These are phyloP conservation scores for Byasa hedistus DNA, from an alignment of 2,888 invertebrate species.

Conservation along the genomic window DNA sequence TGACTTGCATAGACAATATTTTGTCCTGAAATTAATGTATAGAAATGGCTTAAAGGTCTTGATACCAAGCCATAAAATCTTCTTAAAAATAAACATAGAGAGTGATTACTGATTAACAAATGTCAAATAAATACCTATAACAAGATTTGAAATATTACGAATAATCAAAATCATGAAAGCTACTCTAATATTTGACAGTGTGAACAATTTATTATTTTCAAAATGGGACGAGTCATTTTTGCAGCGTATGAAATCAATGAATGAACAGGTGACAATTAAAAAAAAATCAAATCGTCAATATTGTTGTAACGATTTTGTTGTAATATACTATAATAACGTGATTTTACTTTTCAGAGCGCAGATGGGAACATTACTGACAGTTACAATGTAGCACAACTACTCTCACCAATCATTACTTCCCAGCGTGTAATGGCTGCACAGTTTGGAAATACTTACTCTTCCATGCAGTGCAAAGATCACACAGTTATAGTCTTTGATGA, in stretches of 20 bases:
- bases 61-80: no score
- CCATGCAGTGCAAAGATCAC: constrained; percentile 91
- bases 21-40: no score
- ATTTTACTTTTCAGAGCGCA: constrained; percentile 47
- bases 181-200: constrained; percentile 84
- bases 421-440: constrained; percentile 95
- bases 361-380: constrained; percentile 57
- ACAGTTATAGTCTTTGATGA: constrained; percentile 93
- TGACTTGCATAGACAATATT: no score
- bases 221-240: constrained; percentile 84
- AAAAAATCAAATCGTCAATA: background rate
- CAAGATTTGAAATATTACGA: no score
- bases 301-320: background rate
- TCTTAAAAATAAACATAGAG: no score
- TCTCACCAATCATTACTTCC: constrained; percentile 94
- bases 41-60: no score
- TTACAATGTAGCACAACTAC: constrained; percentile 89
- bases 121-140: no score
- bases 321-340: background rate
- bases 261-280: constrained; percentile 47
- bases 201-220: constrained; percentile 85
- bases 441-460: constrained; percentile 94
- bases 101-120: no score
- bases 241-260: constrained; percentile 60
- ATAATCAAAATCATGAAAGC: constrained; percentile 80